Percentiles rank a stretch among this genome's conserved stretches.
Evolutionary conservation across 2,888 invertebrate species (phyloP).

Genomic region (Drosophila setosimentum): DNA sequence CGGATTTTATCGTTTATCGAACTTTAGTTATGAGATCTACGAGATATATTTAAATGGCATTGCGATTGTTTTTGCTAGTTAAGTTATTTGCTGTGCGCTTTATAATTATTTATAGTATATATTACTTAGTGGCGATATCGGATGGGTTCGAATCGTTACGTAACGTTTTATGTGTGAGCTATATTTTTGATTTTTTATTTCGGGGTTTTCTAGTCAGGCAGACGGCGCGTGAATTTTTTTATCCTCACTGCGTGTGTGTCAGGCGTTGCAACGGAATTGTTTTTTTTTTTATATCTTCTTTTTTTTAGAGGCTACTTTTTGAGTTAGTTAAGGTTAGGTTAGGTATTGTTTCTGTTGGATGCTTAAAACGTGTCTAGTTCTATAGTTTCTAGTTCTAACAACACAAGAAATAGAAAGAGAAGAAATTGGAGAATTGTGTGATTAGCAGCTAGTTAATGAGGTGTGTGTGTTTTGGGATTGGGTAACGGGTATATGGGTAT

Average conservation of each 20-base stretch:
- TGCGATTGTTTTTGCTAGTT: conserved; percentile 51
- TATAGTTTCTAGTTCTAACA: conserved; percentile 57
- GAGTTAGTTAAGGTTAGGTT: conserved; percentile 37
- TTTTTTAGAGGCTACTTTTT: conserved; percentile 24
- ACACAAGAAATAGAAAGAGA: conserved; percentile 38
- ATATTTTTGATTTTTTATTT: conserved; percentile 2
- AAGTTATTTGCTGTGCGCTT: conserved; percentile 65
- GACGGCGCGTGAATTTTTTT: conserved; percentile 56
- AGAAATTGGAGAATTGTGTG: conserved; percentile 51
- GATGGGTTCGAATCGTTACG: conserved; percentile 46
- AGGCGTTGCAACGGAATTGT: conserved; percentile 43
- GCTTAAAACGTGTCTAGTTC: conserved; percentile 33
- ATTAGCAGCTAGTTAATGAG: conserved; percentile 49
- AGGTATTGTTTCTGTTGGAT: conserved; percentile 36
- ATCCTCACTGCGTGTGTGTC: conserved; percentile 49
- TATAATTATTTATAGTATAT: conserved; percentile 31
- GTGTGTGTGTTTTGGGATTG: conserved; percentile 20
- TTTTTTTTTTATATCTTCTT: not conserved
- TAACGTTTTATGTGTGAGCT: conserved; percentile 45
- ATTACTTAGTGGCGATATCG: conserved; percentile 47
- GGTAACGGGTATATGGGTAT: not conserved
- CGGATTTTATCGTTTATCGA: conserved; percentile 29
- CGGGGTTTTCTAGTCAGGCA: conserved; percentile 46
- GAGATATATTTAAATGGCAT: conserved; percentile 48
- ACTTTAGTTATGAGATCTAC: conserved; percentile 21